These are phyloP conservation scores for Gambusia affinis DNA, from an alignment of 2,113 vertebrate genomes.

Conservation along the genomic window DNA sequence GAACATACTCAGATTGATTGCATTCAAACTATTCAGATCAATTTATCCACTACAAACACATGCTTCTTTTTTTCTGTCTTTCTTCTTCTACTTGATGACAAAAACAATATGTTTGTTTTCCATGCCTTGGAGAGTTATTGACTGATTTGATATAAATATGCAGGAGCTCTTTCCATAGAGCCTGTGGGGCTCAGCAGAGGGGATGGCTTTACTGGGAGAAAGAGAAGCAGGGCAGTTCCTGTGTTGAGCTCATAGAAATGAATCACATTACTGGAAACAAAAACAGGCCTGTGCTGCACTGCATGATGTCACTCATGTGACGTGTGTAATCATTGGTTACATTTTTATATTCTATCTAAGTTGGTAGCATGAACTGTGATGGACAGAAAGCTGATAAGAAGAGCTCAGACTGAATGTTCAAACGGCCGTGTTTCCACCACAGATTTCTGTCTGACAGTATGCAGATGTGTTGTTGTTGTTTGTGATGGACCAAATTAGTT, in stretches of 20 bases:
- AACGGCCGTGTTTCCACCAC: not conserved
- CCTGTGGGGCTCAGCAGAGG: not conserved
- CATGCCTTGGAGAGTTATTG: slow-evolving; percentile 40
- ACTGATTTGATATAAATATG: slow-evolving; percentile 55
- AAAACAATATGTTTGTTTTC: slow-evolving; percentile 13
- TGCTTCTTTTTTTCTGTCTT: not conserved
- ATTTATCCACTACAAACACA: not conserved
- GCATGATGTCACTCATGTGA: slow-evolving; percentile 45
- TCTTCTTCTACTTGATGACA: not conserved
- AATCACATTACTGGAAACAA: slow-evolving; percentile 64
- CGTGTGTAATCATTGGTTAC: not conserved
- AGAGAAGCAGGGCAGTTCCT: slow-evolving; percentile 41
- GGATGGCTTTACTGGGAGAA: slow-evolving; percentile 30
- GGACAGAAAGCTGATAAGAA: not conserved
- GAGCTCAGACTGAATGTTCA: not conserved
- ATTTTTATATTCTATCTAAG: not conserved
- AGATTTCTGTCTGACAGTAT: not conserved
- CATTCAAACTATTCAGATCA: not conserved
- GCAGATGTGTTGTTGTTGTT: not conserved
- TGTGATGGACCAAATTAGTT: not conserved
- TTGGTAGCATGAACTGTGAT: not conserved
- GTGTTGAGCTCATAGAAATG: slow-evolving; percentile 54
- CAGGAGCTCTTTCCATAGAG: slow-evolving; percentile 27
- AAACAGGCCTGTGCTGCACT: slow-evolving; percentile 15
- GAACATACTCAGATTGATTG: not conserved